A percentile compares a stretch with the other conserved stretches of the same genome.
These are phyloP conservation scores for Chiloscyllium punctatum DNA, from an alignment of 2,797 vertebrate species.

Conservation along the genomic window DNA sequence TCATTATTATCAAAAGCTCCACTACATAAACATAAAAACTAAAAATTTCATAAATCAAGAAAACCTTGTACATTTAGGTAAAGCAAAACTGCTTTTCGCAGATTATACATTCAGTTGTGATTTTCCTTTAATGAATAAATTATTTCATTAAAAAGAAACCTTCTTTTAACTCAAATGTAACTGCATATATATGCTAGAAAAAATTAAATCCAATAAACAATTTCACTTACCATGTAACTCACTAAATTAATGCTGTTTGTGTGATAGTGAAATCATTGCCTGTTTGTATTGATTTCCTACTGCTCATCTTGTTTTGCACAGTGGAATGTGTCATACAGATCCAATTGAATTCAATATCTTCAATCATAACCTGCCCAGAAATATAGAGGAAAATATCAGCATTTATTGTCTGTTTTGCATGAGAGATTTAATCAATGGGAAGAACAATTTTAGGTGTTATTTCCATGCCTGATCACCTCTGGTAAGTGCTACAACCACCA, in stretches of 20 bases:
- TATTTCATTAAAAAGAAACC: not conserved
- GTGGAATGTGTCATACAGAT: not conserved
- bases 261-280: slow-evolving; percentile 6
- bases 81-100: not conserved
- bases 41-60: not conserved
- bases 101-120: not conserved
- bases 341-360: not conserved
- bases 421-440: not conserved
- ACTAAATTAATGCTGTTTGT: not conserved
- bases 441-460: not conserved
- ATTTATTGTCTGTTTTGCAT: not conserved
- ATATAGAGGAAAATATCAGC: not conserved
- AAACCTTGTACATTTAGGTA: slow-evolving; percentile 10
- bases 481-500: not conserved
- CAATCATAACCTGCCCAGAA: not conserved
- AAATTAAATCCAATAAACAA: not conserved
- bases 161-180: not conserved
- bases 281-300: not conserved
- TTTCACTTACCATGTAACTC: not conserved
- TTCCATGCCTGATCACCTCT: not conserved
- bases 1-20: not conserved
- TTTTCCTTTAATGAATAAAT: slow-evolving; percentile 29
- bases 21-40: not conserved
- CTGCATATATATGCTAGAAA: not conserved
- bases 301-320: not conserved